phyloP scores from a whole-genome alignment of 2,888 invertebrate species.

The Drosophila phalerata region DNA sequence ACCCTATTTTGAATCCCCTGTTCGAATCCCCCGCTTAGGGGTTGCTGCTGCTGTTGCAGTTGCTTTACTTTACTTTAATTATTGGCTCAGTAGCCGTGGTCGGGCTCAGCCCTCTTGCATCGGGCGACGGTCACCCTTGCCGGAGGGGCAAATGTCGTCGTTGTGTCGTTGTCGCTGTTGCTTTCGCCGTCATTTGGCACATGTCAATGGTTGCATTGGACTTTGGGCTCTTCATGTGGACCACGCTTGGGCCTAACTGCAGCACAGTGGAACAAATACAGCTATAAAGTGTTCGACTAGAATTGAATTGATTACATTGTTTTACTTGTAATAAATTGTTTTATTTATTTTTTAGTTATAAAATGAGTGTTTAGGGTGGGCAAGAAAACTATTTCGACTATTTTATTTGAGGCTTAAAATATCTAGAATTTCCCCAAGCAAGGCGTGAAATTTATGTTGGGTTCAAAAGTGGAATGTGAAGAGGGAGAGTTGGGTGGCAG shows the following conservation, averaged over 20 bases:
- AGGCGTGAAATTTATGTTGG: neutral
- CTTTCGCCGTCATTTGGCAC: conserved; percentile 72
- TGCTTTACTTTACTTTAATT: conserved; percentile 67
- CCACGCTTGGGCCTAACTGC: conserved; percentile 32
- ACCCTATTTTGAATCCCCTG: conserved; percentile 56
- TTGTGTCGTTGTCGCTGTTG: conserved; percentile 26
- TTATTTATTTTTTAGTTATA: neutral
- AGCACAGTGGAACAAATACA: conserved; percentile 51
- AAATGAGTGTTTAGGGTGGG: neutral
- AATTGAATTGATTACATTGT: neutral
- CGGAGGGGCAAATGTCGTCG: conserved; percentile 49
- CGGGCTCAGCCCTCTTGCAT: conserved; percentile 51
- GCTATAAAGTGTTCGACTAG: neutral
- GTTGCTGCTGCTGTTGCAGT: conserved; percentile 46
- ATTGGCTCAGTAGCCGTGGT: conserved; percentile 68
- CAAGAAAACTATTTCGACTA: neutral
- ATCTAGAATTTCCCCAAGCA: neutral
- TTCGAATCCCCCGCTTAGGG: conserved; percentile 62
- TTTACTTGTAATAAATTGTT: neutral
- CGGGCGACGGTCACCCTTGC: conserved; percentile 65
- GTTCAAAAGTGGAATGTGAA: neutral
- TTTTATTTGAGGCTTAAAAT: neutral
- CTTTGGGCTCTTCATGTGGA: conserved; percentile 35
- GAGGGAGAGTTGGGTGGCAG: neutral
- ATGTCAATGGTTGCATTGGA: conserved; percentile 77